These are phyloP conservation scores for Sula dactylatra DNA, from an alignment of 2,113 vertebrate species.

Conservation along the genomic window DNA sequence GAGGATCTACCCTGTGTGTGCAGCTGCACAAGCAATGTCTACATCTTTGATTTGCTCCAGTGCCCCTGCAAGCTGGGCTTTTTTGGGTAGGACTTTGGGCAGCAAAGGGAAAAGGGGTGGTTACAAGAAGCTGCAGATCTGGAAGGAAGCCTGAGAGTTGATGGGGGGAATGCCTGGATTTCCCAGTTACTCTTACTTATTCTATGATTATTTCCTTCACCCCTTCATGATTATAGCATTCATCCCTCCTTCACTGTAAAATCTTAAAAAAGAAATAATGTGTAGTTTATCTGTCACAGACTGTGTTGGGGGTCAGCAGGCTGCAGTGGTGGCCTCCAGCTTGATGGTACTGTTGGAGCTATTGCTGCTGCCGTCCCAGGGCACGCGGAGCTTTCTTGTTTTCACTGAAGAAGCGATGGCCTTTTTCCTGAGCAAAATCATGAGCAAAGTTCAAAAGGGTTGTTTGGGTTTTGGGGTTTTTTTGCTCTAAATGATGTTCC, in stretches of 20 bases:
- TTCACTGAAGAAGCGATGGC: background rate
- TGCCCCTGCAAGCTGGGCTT: background rate
- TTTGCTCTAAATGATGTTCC: background rate
- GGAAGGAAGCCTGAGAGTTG: background rate
- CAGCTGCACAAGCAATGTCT: background rate
- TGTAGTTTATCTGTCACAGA: background rate
- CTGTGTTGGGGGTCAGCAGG: background rate
- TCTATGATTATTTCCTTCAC: background rate
- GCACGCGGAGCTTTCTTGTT: background rate
- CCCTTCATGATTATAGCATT: background rate
- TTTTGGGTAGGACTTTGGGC: background rate
- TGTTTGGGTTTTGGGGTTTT: background rate
- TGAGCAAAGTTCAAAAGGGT: background rate
- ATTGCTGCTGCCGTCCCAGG: background rate
- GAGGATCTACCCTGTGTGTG: background rate
- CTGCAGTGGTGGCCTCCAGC: fast-evolving
- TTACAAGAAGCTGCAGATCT: background rate
- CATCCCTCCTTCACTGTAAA: background rate
- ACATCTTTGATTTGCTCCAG: background rate
- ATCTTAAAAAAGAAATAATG: background rate
- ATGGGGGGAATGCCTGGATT: background rate
- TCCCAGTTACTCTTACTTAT: background rate
- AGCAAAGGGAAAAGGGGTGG: background rate
- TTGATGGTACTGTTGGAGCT: background rate
- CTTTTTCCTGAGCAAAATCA: background rate